Evolutionary conservation across 1,140 invertebrate species (phyloP), one percentile per base, ranked within the genome.

Genomic region (Armadillidium nasatum): DNA sequence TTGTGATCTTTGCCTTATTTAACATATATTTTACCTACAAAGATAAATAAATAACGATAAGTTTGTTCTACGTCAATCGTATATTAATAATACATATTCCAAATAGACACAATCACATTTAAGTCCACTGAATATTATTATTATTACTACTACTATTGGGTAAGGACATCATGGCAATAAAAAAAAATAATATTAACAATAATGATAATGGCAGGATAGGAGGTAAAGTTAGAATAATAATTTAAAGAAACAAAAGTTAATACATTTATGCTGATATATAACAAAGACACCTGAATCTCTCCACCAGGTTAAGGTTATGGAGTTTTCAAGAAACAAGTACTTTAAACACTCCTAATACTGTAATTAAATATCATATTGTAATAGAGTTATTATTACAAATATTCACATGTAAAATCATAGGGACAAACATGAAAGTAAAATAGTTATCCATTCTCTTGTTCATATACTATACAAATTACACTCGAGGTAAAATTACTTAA

Each of bases 1-100:
- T 74, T 11, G 50, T 54, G 7, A 74, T 60, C 43, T 44, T 66
- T 7, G 50, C 73, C 60, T 74, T 74, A 33, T 74, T 74, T 43
- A 74, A 60, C 22, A 74, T 43, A 67, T 74, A 74, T 33, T 74
- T 74, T 44, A 74, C 66, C 73, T 74, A 54, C 33, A 33, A 9
- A 22, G 3, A 43, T 33, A 33, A 10, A 10, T 7, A 10, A 72
- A 43, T 44, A 21, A 4, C 44, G 44, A 4, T 45, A 50, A 9
- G 9, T 50, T 50, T 9, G 46, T 9, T 10, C 15, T 15, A 50
- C 15, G 9, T 50, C 15, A 10, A 15, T 10, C 46, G 15, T 50
- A 50, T 50, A 50, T 50, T 50, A 50, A 50, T 50, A 10, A 50
- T n/a, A n/a, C n/a, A n/a, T n/a, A n/a, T n/a, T n/a, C n/a, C n/a